These are phyloP conservation scores for Rhinoraja longicauda DNA, from an alignment of 2,797 vertebrate species.

Conservation along the genomic window DNA sequence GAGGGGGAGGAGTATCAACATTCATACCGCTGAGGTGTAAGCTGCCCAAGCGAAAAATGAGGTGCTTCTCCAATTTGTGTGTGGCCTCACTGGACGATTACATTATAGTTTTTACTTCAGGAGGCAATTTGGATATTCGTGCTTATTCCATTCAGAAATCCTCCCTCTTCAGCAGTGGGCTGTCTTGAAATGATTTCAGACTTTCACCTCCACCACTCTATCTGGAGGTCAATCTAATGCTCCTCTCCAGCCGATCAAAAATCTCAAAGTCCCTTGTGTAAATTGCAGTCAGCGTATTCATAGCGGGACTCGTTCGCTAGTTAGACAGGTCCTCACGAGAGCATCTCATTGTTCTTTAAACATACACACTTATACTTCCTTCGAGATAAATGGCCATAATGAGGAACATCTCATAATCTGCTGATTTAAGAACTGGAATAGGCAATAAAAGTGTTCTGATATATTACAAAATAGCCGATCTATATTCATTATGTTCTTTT, in stretches of 20 bases:
- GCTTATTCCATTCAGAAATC: not conserved
- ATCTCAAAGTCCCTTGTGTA: not conserved
- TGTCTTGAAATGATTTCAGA: constrained; percentile 25
- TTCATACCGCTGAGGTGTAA: too few relatives aligned
- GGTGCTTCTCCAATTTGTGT: too few relatives aligned
- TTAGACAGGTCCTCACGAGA: constrained; percentile 11
- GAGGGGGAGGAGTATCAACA: too few relatives aligned
- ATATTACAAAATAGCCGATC: constrained; percentile 36
- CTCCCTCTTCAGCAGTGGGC: not conserved
- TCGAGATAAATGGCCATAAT: constrained; percentile 35
- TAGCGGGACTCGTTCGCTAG: not conserved
- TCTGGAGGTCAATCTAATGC: not conserved
- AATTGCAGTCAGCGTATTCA: not conserved
- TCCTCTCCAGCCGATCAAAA: not conserved
- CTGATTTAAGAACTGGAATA: constrained; percentile 24
- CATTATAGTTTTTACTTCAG: not conserved
- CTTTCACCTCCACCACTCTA: constrained; percentile 1
- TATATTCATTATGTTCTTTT: constrained; percentile 35
- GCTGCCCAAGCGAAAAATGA: too few relatives aligned
- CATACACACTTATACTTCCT: constrained; percentile 4
- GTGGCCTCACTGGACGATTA: not conserved
- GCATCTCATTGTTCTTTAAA: constrained; percentile 25
- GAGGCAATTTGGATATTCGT: not conserved
- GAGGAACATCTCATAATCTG: constrained; percentile 26
- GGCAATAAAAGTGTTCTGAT: constrained; percentile 35